Percentiles rank a stretch among this genome's conserved stretches.
These are phyloP conservation scores for Protophormia terraenovae DNA, from an alignment of 2,888 invertebrate genomes.

Conservation along the genomic window DNA sequence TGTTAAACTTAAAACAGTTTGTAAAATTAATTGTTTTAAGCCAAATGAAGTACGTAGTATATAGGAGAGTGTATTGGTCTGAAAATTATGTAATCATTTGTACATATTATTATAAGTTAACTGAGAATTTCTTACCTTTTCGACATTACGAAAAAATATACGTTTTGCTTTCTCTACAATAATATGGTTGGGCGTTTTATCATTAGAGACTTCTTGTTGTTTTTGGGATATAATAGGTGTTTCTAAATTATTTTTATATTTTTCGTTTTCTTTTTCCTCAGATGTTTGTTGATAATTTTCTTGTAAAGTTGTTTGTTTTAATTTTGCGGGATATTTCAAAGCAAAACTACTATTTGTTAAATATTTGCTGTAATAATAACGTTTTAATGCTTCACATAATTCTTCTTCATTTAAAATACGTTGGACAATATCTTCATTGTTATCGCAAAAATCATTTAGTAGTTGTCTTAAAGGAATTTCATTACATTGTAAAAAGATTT, in stretches of 20 bases:
- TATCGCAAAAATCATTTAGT: conserved; percentile 13
- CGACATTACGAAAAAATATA: conserved; percentile 42
- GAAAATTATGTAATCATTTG: background rate
- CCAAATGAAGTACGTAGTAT: conserved; percentile 49
- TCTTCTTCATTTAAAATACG: conserved; percentile 15
- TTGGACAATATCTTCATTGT: background rate
- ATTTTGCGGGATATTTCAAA: conserved; percentile 38
- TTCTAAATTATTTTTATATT: too few species aligned
- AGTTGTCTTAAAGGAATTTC: conserved; percentile 24
- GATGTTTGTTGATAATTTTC: background rate
- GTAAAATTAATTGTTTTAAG: conserved; percentile 54
- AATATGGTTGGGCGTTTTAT: background rate
- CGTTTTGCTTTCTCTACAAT: conserved; percentile 47
- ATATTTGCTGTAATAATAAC: conserved; percentile 36
- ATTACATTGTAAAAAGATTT: conserved; percentile 24
- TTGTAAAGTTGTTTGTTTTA: background rate
- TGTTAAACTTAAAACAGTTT: conserved; percentile 31
- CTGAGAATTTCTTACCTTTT: conserved; percentile 23
- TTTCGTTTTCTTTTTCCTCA: background rate
- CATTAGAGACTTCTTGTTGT: background rate
- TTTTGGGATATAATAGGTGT: too few species aligned
- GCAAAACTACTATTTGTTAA: background rate
- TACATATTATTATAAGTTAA: background rate
- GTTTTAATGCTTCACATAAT: conserved; percentile 1
- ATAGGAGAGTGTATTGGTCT: conserved; percentile 49